Percentiles rank a stretch among this genome's conserved stretches.
Evolutionary conservation across 2,888 invertebrate genomes (phyloP).

Genomic region (Andrena haemorrhoa): DNA sequence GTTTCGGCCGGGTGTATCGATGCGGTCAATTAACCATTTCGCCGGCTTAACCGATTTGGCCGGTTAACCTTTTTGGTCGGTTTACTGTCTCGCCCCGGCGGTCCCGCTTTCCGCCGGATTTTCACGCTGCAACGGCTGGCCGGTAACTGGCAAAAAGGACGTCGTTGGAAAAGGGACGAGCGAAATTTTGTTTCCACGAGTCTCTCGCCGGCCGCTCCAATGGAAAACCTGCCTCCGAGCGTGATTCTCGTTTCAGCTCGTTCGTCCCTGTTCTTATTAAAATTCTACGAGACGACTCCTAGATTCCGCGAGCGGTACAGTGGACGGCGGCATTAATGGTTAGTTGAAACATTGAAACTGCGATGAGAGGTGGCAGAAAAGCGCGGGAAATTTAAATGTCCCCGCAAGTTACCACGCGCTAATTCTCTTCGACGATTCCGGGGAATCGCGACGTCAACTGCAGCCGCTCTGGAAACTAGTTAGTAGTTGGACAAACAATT

Average conservation of each 20-base stretch:
- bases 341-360: neutral
- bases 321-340: neutral
- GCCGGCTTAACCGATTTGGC: conserved; percentile 59
- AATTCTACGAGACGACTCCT: no score
- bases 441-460: conserved; percentile 65
- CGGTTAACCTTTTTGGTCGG: conserved; percentile 60
- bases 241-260: neutral
- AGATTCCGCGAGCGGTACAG: no score
- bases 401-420: conserved; percentile 56
- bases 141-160: neutral
- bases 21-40: conserved; percentile 65
- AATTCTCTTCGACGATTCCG: conserved; percentile 76
- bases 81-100: conserved; percentile 34
- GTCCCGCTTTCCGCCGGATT: conserved; percentile 21
- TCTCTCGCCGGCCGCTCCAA: no score
- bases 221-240: neutral
- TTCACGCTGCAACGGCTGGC: conserved; percentile 26
- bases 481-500: conserved; percentile 81
- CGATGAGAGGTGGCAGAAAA: neutral
- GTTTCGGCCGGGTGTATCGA: conserved; percentile 55
- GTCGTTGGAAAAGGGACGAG: conserved; percentile 12
- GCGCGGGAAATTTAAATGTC: conserved; percentile 20
- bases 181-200: conserved; percentile 6
- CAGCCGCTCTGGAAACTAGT: conserved; percentile 75
- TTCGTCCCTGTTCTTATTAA: no score